Evolutionary conservation across 2,113 vertebrate species (phyloP), one percentile per base, ranked within the genome.

Genomic region (Zonotrichia leucophrys): DNA sequence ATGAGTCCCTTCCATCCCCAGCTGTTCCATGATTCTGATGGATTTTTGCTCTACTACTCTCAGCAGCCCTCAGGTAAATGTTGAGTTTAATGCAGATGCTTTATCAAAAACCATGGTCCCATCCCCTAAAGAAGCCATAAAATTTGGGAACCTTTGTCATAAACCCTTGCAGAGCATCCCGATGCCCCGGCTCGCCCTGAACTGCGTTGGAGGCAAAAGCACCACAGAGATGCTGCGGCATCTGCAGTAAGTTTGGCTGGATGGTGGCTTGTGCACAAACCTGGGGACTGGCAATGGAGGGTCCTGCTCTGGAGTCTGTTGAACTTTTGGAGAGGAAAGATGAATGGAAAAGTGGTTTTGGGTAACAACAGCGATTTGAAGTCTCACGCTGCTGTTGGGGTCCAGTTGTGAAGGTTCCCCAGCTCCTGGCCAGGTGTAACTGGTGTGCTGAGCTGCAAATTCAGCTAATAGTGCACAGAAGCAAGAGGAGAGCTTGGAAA

Each of bases 181-280:
- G 3, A 98, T 95, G 66, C 99, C 99, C 8, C 98, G 98, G 58
- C 98, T 99, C 4, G 99, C 99, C 44, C 97, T 99, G 95, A 99
- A 99, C 96, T 99, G 99, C 25, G 98, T 99, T 0, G 99, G 99
- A 52, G 99, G 99, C 78, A 99, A 98, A 78, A 99, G 98, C 77
- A 98, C 99, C 18, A 99, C 98, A 5, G 99, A 99, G 88, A 98
- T 99, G 95, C 98, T 99, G 24, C 98, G 99, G 49, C 98, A 99
- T 28, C 96, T 99, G 59, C 98, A 98, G 99, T 99, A 93, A 98
- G 99, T 98, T 68, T 41, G 68, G 21, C 44, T 60, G 84, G 6
- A 14, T 18, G 20, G 25, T 52, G 72, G 63, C 59, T 35, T 9
- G 12, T 69, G 74, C 50, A 42, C 41, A n/a, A 63, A 30, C 50